Percentiles rank a stretch among this genome's conserved stretches.
Conservation (phyloP, 2,113 vertebrate species). For the Macquaria australasica region DNA sequence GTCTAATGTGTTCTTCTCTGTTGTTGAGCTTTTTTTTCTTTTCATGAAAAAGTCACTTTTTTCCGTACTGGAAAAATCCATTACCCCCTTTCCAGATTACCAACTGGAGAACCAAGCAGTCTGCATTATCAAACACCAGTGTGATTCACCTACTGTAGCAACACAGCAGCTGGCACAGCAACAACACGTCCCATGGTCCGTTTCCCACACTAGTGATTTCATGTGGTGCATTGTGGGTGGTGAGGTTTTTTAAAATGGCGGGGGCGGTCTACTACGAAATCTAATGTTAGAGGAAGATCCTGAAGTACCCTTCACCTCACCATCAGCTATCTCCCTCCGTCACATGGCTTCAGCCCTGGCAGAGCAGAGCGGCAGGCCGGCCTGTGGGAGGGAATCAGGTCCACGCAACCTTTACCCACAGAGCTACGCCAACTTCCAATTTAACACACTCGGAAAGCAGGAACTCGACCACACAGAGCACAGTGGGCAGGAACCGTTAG, state of each 20-base stretch:
- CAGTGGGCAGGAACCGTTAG: slow-evolving; percentile 40
- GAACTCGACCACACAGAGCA: slow-evolving; percentile 60
- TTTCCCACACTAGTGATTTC: slow-evolving; percentile 50
- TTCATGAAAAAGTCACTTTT: slow-evolving; percentile 8
- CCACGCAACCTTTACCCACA: slow-evolving; percentile 68
- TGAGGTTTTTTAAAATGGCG: slow-evolving; percentile 58
- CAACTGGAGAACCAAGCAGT: slow-evolving; percentile 23
- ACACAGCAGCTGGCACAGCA: slow-evolving; percentile 30
- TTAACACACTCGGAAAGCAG: slow-evolving; percentile 55
- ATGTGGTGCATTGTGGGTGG: slow-evolving; percentile 66
- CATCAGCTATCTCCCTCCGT: slow-evolving; percentile 53
- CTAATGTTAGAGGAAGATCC: slow-evolving; percentile 70
- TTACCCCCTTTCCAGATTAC: slow-evolving; percentile 5
- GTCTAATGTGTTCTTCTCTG: slow-evolving; percentile 22
- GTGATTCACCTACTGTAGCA: slow-evolving; percentile 36
- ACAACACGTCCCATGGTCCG: slow-evolving; percentile 13
- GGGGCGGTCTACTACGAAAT: slow-evolving; percentile 60
- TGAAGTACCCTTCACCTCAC: slow-evolving; percentile 67
- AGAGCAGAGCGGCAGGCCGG: slow-evolving; percentile 40
- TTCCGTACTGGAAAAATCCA: slow-evolving; percentile 19
- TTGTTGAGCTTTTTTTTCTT: not conserved
- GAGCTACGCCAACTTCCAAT: slow-evolving; percentile 68
- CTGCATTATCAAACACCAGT: slow-evolving; percentile 33
- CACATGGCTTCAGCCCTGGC: slow-evolving; percentile 53
- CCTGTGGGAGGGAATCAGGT: slow-evolving; percentile 72